These are phyloP conservation scores for Morone chrysops DNA, from an alignment of 2,113 vertebrate species.

Conservation along the genomic window DNA sequence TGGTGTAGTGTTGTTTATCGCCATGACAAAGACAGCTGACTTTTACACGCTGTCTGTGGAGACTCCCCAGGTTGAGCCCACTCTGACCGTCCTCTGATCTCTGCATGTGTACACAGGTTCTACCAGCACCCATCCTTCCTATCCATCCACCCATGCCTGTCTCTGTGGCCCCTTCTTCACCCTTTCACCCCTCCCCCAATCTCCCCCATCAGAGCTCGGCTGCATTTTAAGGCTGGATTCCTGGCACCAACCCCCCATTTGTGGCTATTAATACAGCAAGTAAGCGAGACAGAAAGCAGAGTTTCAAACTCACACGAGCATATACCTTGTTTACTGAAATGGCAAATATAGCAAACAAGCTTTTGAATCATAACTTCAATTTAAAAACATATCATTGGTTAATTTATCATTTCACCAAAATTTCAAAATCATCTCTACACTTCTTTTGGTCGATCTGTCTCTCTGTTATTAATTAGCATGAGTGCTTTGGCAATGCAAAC, in stretches of 20 bases:
- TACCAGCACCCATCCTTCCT: slow-evolving; percentile 15
- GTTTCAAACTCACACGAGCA: not conserved
- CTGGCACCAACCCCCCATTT: slow-evolving; percentile 33
- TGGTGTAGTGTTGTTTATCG: not conserved
- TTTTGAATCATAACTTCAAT: slow-evolving; percentile 2
- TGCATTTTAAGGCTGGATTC: slow-evolving; percentile 58
- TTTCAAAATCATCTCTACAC: not conserved
- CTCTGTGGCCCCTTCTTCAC: slow-evolving; percentile 46
- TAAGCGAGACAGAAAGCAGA: slow-evolving; percentile 28
- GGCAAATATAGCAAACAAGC: not conserved
- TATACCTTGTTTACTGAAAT: not conserved
- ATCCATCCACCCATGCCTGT: not conserved
- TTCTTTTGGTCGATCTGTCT: not conserved
- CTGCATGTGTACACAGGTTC: not conserved
- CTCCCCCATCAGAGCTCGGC: not conserved
- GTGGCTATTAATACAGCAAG: slow-evolving; percentile 58
- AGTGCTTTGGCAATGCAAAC: not conserved
- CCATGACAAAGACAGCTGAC: slow-evolving; percentile 46
- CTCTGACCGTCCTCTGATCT: slow-evolving; percentile 2
- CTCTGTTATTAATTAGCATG: not conserved
- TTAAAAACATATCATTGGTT: not conserved
- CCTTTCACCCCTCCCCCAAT: slow-evolving; percentile 45
- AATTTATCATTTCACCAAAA: not conserved
- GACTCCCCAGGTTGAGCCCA: slow-evolving; percentile 12
- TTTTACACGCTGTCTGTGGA: slow-evolving; percentile 36